phyloP scores from a whole-genome alignment of 1,140 invertebrate species.

The Macrosteles quadrilineatus region DNA sequence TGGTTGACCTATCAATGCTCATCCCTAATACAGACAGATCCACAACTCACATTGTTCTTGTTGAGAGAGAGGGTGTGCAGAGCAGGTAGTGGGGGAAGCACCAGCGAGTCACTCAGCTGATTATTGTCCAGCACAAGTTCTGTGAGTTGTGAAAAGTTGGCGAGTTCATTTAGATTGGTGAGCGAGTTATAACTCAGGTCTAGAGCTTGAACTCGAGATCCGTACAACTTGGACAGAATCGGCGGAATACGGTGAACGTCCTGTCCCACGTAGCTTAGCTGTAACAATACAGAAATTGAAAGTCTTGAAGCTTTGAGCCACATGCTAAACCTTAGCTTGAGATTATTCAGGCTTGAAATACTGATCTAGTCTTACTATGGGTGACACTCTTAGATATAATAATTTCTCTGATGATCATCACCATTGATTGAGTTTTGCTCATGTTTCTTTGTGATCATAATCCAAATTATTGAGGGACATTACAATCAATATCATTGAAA shows the following conservation, averaged over 20 bases:
- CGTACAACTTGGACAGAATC: constrained; percentile 50
- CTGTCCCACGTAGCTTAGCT: constrained; percentile 55
- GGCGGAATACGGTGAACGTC: constrained; percentile 52
- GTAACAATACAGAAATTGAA: constrained; percentile 41
- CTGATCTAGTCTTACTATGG: not conserved
- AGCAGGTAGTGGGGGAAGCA: constrained; percentile 62
- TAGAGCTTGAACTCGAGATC: constrained; percentile 48
- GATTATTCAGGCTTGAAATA: not conserved
- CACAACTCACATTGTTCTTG: constrained; percentile 90
- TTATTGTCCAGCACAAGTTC: constrained; percentile 89
- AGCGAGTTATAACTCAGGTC: constrained; percentile 58
- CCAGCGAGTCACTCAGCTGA: constrained; percentile 64
- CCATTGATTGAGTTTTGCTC: too few species aligned
- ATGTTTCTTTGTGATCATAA: too few species aligned
- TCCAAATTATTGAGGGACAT: too few species aligned
- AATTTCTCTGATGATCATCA: too few species aligned
- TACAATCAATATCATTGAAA: too few species aligned
- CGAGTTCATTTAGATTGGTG: constrained; percentile 62
- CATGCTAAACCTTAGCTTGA: not conserved
- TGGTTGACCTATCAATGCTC: too few species aligned
- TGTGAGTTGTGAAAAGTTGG: constrained; percentile 67
- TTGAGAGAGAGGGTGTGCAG: constrained; percentile 81
- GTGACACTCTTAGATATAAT: too few species aligned
- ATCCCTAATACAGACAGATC: too few species aligned
- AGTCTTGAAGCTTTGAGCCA: too few species aligned